phyloP scores from a whole-genome alignment of 2,113 vertebrate species.

The Cololabis saira region DNA sequence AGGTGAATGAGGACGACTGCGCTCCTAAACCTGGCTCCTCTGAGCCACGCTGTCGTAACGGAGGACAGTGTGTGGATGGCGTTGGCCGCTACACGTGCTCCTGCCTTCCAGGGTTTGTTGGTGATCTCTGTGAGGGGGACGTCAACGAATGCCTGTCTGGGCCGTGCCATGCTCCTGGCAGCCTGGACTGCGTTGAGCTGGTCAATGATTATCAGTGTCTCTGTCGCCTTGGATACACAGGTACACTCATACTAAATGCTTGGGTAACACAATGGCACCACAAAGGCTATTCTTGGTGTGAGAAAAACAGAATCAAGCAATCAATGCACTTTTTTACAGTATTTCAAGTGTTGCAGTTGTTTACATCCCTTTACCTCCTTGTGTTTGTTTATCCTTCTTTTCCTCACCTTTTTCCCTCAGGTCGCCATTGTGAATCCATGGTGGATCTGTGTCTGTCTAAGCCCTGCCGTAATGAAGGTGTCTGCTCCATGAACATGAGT shows the following conservation, averaged over 20 bases:
- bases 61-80: constrained; percentile 89
- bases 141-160: constrained; percentile 92
- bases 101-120: constrained; percentile 89
- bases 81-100: constrained; percentile 88
- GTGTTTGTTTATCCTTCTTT: neutral
- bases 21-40: constrained; percentile 65
- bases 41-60: constrained; percentile 86
- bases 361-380: neutral
- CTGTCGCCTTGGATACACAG: constrained; percentile 91
- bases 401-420: constrained; percentile 57
- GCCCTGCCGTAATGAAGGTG: constrained; percentile 87
- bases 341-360: too few species aligned
- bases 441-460: constrained; percentile 88
- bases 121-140: constrained; percentile 92
- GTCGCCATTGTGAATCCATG: constrained; percentile 91
- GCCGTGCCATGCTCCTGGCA: constrained; percentile 87
- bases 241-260: constrained; percentile 66
- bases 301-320: too few species aligned
- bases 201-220: constrained; percentile 88
- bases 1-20: constrained; percentile 90
- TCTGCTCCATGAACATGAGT: constrained; percentile 89
- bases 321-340: too few species aligned
- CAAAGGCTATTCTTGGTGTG: neutral
- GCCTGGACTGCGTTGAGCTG: constrained; percentile 91
- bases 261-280: neutral